Percentiles rank a stretch among this genome's conserved stretches.
Conservation (phyloP, 2,797 vertebrate species). For the Coilia nasus region DNA sequence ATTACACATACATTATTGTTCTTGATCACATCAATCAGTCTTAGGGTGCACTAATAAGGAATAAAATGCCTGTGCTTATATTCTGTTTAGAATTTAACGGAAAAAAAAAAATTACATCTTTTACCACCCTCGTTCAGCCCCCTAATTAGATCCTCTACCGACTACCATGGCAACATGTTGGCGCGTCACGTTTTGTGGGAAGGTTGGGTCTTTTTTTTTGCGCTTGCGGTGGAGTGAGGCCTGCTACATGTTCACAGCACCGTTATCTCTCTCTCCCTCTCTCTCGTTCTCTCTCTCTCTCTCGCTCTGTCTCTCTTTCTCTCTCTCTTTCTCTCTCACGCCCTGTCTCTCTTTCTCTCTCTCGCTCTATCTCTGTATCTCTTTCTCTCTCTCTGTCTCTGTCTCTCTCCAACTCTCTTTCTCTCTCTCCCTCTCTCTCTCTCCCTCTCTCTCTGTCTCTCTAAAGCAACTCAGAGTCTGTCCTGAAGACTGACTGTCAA, state of each 20-base stretch:
- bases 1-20: not conserved
- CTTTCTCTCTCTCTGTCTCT: not conserved
- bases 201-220: not conserved
- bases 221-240: not conserved
- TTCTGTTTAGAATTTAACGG: not conserved
- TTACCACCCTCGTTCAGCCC: not conserved
- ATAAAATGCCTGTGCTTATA: not conserved
- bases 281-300: no score
- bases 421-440: no score
- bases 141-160: not conserved
- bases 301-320: no score
- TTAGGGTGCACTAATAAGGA: not conserved
- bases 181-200: not conserved
- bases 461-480: not conserved
- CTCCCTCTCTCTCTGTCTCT: not conserved
- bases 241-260: not conserved
- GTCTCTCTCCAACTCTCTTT: no score
- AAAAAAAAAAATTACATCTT: not conserved
- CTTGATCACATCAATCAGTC: conserved; percentile 6
- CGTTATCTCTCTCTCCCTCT: no score
- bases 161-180: not conserved
- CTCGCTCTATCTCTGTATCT: not conserved
- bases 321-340: no score
- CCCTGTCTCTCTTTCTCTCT: no score
- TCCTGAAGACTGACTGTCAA: not conserved